A percentile compares a stretch with the other conserved stretches of the same genome.
phyloP scores from a whole-genome alignment of 2,888 invertebrate species.

The Leptinotarsa tumamoca region DNA sequence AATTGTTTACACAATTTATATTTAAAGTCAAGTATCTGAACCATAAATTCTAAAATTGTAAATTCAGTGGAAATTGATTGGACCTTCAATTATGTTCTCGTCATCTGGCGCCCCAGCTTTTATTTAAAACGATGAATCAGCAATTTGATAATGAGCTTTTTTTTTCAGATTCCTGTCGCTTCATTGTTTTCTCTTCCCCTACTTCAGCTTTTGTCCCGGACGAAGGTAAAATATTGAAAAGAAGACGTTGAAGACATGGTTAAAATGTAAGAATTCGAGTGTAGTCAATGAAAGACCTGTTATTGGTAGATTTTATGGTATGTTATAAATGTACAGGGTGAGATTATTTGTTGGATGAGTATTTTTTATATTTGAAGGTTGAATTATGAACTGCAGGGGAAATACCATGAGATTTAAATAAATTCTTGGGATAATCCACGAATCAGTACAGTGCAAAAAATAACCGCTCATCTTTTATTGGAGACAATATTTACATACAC shows the following conservation, averaged over 20 bases:
- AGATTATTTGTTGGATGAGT: background rate
- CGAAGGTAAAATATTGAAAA: constrained; percentile 36
- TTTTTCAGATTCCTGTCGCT: constrained; percentile 86
- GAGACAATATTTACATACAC: too few relatives aligned
- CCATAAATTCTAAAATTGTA: constrained; percentile 21
- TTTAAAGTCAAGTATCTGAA: background rate
- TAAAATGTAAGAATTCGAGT: constrained; percentile 41
- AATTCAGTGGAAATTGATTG: constrained; percentile 32
- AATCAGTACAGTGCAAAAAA: too few relatives aligned
- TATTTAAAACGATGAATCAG: constrained; percentile 50
- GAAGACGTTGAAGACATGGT: constrained; percentile 26
- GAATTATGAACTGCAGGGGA: background rate
- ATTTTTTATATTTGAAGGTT: background rate
- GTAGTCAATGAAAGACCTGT: constrained; percentile 38
- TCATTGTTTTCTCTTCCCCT: constrained; percentile 90
- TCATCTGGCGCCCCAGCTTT: constrained; percentile 24
- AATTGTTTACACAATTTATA: background rate
- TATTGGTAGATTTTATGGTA: constrained; percentile 37
- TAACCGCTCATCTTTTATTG: too few relatives aligned
- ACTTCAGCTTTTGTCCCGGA: constrained; percentile 79
- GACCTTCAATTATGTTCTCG: constrained; percentile 19
- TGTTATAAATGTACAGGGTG: background rate
- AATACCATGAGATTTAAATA: too few relatives aligned
- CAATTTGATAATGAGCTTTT: constrained; percentile 50
- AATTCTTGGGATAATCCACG: too few relatives aligned